Base-by-base conservation (phyloP, 2,797 vertebrate genomes). In the Varecia variegata region DNA sequence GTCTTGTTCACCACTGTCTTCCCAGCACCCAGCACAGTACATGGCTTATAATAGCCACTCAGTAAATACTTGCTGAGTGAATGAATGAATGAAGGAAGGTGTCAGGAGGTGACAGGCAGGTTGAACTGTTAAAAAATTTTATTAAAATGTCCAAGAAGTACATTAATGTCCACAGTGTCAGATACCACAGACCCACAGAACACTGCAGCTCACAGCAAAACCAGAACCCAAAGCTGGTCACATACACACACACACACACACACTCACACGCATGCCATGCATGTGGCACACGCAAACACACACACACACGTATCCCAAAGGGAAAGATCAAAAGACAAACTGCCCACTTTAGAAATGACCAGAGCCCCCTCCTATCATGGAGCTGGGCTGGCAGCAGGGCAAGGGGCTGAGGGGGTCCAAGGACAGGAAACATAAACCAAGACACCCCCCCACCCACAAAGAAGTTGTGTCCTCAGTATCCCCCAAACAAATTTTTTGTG, bases 81-180 rank as follows among this genome's bases (percentile, higher is more conserved):
- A 62, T 5, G 13, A 70, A 81, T 20, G 32, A 94, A 83, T 25
- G 52, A 91, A 77, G 2, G 23, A 73, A 62, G 4, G 17, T 30
- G 17, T 54, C 67, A 60, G 79, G 88, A 60, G 56, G 38, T 8
- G 25, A 89, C 30, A 83, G 71, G 4, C 71, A 94, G 25, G 58
- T 32, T 17, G 95, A 98, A 98, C 98, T 98, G 98, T 98, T 99
- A 98, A 98, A 99, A 98, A 98, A 96, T 93, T 98, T 98, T 99
- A 99, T 99, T 99, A 98, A 99, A 99, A 99, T 98, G 98, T 98
- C 97, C 98, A 98, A 97, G 98, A 98, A 98, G 97, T 98, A 98
- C 98, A 98, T 98, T 98, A 98, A 98, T 97, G 85, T 96, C 96
- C 98, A 98, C 98, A 97, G 98, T 98, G 98, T 98, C 97, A 95